These are phyloP conservation scores for Mythimna pallens DNA, from an alignment of 2,888 invertebrate genomes.

Conservation along the genomic window DNA sequence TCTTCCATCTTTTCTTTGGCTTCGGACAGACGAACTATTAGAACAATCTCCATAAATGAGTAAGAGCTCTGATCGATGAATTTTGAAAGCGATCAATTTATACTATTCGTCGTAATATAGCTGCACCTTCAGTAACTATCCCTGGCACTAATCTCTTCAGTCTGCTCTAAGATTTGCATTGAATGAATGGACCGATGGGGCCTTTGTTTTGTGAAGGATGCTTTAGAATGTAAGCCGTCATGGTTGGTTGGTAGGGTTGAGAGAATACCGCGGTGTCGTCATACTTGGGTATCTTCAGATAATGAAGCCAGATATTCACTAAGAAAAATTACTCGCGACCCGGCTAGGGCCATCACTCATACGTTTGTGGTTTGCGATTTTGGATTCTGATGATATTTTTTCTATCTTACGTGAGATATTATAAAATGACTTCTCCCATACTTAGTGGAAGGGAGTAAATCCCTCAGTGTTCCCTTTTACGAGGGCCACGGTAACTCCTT, in stretches of 20 bases:
- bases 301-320: not conserved
- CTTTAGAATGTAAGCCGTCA: slow-evolving; percentile 31
- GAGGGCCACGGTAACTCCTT: too few relatives aligned
- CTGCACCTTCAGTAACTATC: slow-evolving; percentile 10
- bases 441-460: too few relatives aligned
- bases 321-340: not conserved
- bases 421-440: too few relatives aligned
- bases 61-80: not conserved
- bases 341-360: not conserved
- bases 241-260: slow-evolving; percentile 14
- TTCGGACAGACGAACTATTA: too few relatives aligned
- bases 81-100: too few relatives aligned
- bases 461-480: too few relatives aligned
- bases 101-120: not conserved
- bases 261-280: slow-evolving; percentile 18
- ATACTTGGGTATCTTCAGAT: not conserved
- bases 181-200: slow-evolving; percentile 53
- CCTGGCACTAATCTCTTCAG: slow-evolving; percentile 23
- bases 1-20: too few relatives aligned
- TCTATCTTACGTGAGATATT: too few relatives aligned
- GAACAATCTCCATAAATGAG: too few relatives aligned
- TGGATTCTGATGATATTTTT: too few relatives aligned
- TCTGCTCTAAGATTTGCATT: slow-evolving; percentile 51
- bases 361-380: not conserved
- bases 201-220: slow-evolving; percentile 41